These are phyloP conservation scores for Enteromius afrohamiltoni DNA, from an alignment of 2,797 vertebrate species.

Conservation along the genomic window DNA sequence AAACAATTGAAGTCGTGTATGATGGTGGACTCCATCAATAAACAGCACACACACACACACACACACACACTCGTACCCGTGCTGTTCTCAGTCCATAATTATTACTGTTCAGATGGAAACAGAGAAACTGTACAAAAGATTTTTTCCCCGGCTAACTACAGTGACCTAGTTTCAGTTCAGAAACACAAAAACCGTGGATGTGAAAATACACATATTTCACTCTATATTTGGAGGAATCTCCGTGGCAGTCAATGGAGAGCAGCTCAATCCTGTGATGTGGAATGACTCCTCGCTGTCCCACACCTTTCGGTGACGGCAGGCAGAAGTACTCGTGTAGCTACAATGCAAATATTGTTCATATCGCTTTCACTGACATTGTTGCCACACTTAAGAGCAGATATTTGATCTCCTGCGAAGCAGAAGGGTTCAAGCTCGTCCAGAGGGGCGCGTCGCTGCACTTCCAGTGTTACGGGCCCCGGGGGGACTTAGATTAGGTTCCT, in stretches of 20 bases:
- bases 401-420: conserved; percentile 74
- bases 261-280: conserved; percentile 46
- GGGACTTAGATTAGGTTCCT: conserved; percentile 78
- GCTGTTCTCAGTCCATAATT: conserved; percentile 58
- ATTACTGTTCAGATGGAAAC: conserved; percentile 53
- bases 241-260: conserved; percentile 31
- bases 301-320: conserved; percentile 32
- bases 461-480: conserved; percentile 71
- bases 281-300: conserved; percentile 20
- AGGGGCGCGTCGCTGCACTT: conserved; percentile 57
- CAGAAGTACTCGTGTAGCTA: conserved; percentile 73
- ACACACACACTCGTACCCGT: conserved; percentile 33
- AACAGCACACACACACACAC: conserved; percentile 52
- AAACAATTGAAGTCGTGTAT: conserved; percentile 50
- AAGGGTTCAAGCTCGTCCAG: conserved; percentile 75
- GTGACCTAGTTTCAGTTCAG: conserved; percentile 60
- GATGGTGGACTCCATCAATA: conserved; percentile 54
- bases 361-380: conserved; percentile 79
- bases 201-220: not conserved
- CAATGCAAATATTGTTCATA: conserved; percentile 79
- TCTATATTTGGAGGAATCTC: conserved; percentile 15
- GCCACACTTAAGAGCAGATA: conserved; percentile 82
- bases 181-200: conserved; percentile 8
- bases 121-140: conserved; percentile 42
- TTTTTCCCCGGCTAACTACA: conserved; percentile 45